These are phyloP conservation scores for Pyrocoelia pectoralis DNA, from an alignment of 2,888 invertebrate species.

Conservation along the genomic window DNA sequence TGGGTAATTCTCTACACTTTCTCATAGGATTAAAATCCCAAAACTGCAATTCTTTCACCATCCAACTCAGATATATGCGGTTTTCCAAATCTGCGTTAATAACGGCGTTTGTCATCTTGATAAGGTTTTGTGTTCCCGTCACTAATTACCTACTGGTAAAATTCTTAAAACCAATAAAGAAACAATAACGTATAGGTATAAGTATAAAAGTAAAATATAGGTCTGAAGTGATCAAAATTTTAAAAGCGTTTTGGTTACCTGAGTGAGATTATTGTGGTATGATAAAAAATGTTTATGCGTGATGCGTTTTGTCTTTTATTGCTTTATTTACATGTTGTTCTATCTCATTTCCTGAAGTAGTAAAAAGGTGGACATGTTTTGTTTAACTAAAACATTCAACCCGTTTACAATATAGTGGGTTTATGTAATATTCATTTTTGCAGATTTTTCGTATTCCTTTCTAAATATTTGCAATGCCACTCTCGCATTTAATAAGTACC, in stretches of 20 bases:
- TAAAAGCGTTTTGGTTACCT: constrained; percentile 51
- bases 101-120: too few species aligned
- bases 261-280: constrained; percentile 49
- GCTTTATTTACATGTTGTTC: constrained; percentile 53
- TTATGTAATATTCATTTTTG: background rate
- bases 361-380: constrained; percentile 52
- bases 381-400: constrained; percentile 44
- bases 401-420: constrained; percentile 14
- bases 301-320: constrained; percentile 55
- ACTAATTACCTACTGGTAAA: too few species aligned
- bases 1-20: too few species aligned
- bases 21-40: too few species aligned
- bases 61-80: too few species aligned
- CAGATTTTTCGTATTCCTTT: background rate
- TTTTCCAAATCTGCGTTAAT: too few species aligned
- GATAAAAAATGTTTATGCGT: constrained; percentile 55
- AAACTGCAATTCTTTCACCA: too few species aligned
- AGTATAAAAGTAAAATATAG: constrained; percentile 33
- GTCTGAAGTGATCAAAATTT: constrained; percentile 48
- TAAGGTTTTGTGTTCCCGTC: too few species aligned
- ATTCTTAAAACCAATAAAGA: constrained; percentile 20
- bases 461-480: background rate
- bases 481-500: background rate
- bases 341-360: constrained; percentile 54
- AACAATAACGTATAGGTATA: constrained; percentile 32